Evolutionary conservation across 1,140 invertebrate genomes (phyloP).

Genomic region (Halotydeus destructor): DNA sequence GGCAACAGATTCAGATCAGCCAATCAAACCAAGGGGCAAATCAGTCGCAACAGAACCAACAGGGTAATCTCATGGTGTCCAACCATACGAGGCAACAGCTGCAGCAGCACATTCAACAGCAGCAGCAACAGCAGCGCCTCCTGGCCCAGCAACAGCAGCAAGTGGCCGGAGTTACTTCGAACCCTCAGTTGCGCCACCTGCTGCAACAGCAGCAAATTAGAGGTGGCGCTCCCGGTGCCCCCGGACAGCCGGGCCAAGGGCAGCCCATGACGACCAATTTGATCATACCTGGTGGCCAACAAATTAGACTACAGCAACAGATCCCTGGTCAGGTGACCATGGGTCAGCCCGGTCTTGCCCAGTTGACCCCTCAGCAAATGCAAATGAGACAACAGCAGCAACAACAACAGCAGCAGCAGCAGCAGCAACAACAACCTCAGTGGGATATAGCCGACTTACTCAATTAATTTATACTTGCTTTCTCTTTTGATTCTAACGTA

Average conservation of each 20-base stretch:
- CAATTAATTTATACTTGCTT: too few relatives aligned
- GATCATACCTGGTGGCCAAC: neutral
- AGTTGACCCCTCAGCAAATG: slow-evolving; percentile 10
- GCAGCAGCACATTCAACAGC: slow-evolving; percentile 13
- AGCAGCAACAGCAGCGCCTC: slow-evolving; percentile 10
- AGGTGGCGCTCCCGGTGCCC: neutral
- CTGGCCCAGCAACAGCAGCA: slow-evolving; percentile 13
- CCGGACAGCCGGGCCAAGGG: slow-evolving; percentile 10
- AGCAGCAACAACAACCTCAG: slow-evolving; percentile 6
- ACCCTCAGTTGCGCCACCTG: slow-evolving; percentile 17
- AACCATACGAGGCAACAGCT: slow-evolving; percentile 6
- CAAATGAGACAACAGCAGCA: slow-evolving; percentile 9
- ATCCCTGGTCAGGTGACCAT: neutral
- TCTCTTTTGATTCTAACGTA: too few relatives aligned
- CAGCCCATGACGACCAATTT: too few relatives aligned
- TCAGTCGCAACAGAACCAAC: neutral
- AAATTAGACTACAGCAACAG: neutral
- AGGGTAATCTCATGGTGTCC: neutral
- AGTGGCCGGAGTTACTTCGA: slow-evolving; percentile 6
- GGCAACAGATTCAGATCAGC: too few relatives aligned
- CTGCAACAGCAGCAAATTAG: slow-evolving; percentile 14
- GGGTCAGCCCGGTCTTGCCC: neutral
- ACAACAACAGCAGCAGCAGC: slow-evolving; percentile 11
- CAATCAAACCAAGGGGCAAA: too few relatives aligned
- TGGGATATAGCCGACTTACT: slow-evolving; percentile 1